Evolutionary conservation across 2,797 vertebrate genomes (phyloP), one percentile per base, ranked within the genome.

Genomic region (Amazona finschi): DNA sequence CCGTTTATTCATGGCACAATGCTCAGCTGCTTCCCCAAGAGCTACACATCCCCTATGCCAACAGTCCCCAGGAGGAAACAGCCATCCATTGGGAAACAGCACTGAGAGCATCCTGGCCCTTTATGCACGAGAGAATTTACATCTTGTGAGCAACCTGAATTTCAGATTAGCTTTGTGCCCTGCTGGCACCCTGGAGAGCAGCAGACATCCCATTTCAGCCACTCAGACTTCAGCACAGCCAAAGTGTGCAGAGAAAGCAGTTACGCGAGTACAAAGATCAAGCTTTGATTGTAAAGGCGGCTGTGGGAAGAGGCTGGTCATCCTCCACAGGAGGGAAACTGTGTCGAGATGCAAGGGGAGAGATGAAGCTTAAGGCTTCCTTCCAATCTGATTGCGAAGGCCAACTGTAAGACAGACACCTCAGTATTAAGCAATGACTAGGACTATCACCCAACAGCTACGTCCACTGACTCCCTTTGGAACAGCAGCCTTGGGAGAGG

Each of bases 1-100:
- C 72, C 31, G 5, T 66, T 50, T 81, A 66, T 0, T 49, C 64
- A 27, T 0, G 0, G 41, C 36, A 64, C 61, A 74, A 13, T 17
- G 22, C 53, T 27, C 47, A 30, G 65, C 20, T 86, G 33, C 49
- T 17, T 74, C 38, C 70, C 28, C 67, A 21, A 33, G 47, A 41
- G 38, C 46, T 8, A 17, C 22, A 47, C 2, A 5, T 6, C 36
- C 60, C 3, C 0, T 5, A 8, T 2, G 8, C 43, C 21, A 52
- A 17, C 14, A 39, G 70, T 0, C 33, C 38, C 49, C 28, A 39
- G n/a, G 60, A 52, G 31, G 11, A 22, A 58, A 67, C 74, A 27
- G 14, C 19, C 87, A 78, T 60, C 33, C 1, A 61, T 22, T 12
- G 73, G 47, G 49, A 83, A 92, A 46, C 16, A 3, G 21, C 28